Conservation (phyloP, 1,140 invertebrate genomes). For the Scaptomyza graminum region DNA sequence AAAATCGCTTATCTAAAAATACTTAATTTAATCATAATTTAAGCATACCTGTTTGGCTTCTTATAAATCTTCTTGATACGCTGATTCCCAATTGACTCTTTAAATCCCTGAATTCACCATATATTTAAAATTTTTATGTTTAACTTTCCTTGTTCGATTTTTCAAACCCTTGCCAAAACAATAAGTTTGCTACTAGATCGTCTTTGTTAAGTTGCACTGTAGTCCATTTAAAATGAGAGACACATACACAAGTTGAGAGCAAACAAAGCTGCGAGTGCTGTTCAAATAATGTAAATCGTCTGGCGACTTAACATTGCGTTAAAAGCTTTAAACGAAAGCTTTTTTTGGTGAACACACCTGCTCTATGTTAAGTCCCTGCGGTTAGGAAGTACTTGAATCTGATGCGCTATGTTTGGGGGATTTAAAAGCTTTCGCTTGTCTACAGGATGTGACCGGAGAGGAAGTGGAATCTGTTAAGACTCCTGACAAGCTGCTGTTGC, state of each 20-base stretch:
- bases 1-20: no score
- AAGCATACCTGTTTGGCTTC: no score
- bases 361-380: constrained; percentile 54
- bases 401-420: constrained; percentile 41
- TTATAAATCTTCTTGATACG: no score
- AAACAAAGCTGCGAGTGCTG: constrained; percentile 68
- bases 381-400: constrained; percentile 17
- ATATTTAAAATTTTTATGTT: no score
- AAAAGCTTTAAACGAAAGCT: constrained; percentile 71
- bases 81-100: no score
- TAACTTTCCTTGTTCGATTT: no score
- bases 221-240: background rate
- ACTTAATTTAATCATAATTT: no score
- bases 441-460: constrained; percentile 66
- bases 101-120: no score
- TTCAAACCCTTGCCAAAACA: no score
- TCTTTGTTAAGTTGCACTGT: constrained; percentile 22
- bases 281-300: constrained; percentile 77
- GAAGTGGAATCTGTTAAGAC: constrained; percentile 60
- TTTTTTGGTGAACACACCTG: constrained; percentile 14
- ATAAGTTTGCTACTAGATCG: background rate
- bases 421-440: constrained; percentile 77
- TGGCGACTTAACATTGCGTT: constrained; percentile 65
- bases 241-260: constrained; percentile 5
- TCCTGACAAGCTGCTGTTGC: constrained; percentile 52